Evolutionary conservation across 1,140 invertebrate species (phyloP).

Genomic region (Acromyrmex echinatior): DNA sequence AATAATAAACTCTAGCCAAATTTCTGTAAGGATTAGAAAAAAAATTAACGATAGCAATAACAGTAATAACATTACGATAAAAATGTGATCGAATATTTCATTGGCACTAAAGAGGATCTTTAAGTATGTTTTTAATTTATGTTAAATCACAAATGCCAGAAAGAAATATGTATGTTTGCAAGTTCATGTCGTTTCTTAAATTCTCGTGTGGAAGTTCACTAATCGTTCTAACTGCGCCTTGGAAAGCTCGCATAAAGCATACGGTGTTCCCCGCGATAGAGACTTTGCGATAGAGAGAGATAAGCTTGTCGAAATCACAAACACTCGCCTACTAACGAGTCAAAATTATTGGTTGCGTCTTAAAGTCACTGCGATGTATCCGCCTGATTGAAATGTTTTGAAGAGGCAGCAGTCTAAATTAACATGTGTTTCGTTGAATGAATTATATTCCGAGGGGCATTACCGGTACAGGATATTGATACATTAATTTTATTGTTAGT

Average conservation of each 20-base stretch:
- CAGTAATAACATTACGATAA: background rate
- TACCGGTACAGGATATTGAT: background rate
- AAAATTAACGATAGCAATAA: background rate
- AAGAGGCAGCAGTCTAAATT: slow-evolving; percentile 16
- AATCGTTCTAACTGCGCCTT: background rate
- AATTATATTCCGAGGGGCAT: background rate
- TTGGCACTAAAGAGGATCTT: background rate
- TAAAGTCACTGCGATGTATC: slow-evolving; percentile 8
- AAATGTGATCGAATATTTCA: background rate
- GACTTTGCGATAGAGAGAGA: background rate
- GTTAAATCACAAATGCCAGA: background rate
- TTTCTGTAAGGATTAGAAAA: background rate
- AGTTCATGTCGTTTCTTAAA: slow-evolving; percentile 4
- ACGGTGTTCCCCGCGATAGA: slow-evolving; percentile 5
- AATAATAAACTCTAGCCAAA: too few relatives aligned
- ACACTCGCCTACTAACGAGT: background rate
- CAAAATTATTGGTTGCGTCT: slow-evolving; percentile 13
- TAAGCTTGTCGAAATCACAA: slow-evolving; percentile 42
- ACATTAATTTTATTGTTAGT: background rate
- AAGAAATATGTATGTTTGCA: background rate
- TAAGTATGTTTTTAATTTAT: background rate
- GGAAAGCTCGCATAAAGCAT: background rate
- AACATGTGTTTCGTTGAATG: slow-evolving; percentile 8
- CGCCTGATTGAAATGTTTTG: slow-evolving; percentile 33
- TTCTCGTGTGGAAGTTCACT: slow-evolving; percentile 30